Percentiles rank a stretch among this genome's conserved stretches.
phyloP scores from a whole-genome alignment of 1,140 invertebrate species.

The Maconellicoccus hirsutus region DNA sequence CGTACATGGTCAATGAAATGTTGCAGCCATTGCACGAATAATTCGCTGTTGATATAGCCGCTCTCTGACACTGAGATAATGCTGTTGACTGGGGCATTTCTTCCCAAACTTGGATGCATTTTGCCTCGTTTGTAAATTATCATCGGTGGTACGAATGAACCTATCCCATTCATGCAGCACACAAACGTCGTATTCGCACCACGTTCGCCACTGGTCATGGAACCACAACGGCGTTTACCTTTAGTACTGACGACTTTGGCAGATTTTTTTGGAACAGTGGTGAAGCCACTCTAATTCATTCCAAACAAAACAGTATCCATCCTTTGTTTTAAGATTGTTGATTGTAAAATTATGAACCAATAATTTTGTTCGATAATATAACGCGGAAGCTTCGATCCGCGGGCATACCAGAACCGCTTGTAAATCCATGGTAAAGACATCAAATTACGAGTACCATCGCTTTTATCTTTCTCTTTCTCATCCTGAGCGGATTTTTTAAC shows the following conservation, averaged over 20 bases:
- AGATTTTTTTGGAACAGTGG: constrained; percentile 31
- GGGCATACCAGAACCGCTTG: constrained; percentile 30
- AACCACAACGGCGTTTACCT: constrained; percentile 35
- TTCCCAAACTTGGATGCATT: not conserved
- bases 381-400: constrained; percentile 29
- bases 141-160: constrained; percentile 33
- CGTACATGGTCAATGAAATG: no score
- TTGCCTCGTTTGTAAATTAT: constrained; percentile 32
- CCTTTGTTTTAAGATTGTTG: not conserved
- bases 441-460: no score
- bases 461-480: constrained; percentile 27
- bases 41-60: no score
- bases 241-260: constrained; percentile 32
- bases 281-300: constrained; percentile 27
- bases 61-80: no score
- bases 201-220: constrained; percentile 35
- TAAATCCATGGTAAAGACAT: constrained; percentile 30
- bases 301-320: not conserved
- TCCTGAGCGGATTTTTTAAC: constrained; percentile 30
- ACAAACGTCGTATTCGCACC: constrained; percentile 36
- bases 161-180: constrained; percentile 32
- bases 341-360: constrained; percentile 31
- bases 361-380: constrained; percentile 34
- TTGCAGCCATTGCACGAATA: no score
- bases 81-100: no score